Conservation (phyloP, 2,888 invertebrate genomes). For the Cenopis cana region DNA sequence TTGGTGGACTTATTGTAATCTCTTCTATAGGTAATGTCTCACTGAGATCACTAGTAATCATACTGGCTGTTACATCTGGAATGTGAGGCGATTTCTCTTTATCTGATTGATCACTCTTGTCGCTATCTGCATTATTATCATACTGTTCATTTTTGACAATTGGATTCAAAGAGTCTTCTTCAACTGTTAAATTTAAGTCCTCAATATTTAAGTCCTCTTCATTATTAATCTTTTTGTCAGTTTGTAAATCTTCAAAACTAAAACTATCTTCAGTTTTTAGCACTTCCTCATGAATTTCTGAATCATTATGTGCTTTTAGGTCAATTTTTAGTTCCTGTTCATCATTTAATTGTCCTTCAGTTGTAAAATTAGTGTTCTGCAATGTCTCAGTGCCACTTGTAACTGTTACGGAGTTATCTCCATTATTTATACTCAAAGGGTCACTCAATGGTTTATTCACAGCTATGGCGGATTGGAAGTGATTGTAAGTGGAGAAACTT, state of each 20-base stretch:
- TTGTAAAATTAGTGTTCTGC: neutral
- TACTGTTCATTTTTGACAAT: conserved; percentile 38
- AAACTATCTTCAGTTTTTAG: conserved; percentile 8
- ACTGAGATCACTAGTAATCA: conserved; percentile 19
- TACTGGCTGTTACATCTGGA: conserved; percentile 23
- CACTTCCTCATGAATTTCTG: conserved; percentile 53
- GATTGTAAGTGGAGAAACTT: conserved; percentile 65
- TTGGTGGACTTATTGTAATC: conserved; percentile 7
- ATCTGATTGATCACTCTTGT: conserved; percentile 31
- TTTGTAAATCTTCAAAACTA: neutral
- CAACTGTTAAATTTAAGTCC: conserved; percentile 70
- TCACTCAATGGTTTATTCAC: conserved; percentile 41
- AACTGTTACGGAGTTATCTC: conserved; percentile 1
- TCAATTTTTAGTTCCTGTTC: conserved; percentile 16
- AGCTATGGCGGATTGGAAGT: conserved; percentile 56
- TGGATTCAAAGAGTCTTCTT: conserved; percentile 54
- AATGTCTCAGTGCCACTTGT: neutral
- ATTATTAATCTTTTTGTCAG: conserved; percentile 29
- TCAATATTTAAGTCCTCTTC: conserved; percentile 65
- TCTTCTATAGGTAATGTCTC: conserved; percentile 23
- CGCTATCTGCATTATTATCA: conserved; percentile 31
- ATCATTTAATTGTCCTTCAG: neutral
- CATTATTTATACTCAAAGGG: conserved; percentile 28
- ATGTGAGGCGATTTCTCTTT: conserved; percentile 37
- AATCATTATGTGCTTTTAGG: conserved; percentile 10